These are phyloP conservation scores for Limnodromus scolopaceus DNA, from an alignment of 2,797 vertebrate species.

Conservation along the genomic window DNA sequence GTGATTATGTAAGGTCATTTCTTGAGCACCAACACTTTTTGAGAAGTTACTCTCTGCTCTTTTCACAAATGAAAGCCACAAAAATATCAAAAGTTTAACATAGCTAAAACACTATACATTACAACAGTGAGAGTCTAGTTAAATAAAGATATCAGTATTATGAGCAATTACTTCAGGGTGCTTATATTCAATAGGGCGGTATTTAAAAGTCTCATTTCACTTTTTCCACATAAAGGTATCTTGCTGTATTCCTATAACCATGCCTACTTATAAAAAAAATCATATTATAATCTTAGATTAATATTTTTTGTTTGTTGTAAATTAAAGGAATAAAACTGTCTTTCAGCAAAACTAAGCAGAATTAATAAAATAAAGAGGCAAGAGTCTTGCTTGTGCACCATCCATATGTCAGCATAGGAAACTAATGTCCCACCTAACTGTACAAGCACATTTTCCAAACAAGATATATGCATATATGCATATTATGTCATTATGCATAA, in stretches of 20 bases:
- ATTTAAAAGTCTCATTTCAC: neutral
- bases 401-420: neutral
- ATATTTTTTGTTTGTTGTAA: neutral
- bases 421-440: neutral
- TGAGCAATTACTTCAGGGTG: neutral
- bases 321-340: neutral
- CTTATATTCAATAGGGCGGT: neutral
- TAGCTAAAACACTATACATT: neutral
- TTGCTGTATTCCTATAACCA: neutral
- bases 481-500: too few relatives aligned
- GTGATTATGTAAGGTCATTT: neutral
- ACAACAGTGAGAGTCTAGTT: neutral
- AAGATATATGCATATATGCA: neutral
- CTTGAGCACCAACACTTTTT: neutral
- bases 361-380: neutral
- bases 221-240: neutral
- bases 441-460: neutral
- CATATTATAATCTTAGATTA: neutral
- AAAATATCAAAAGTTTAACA: neutral
- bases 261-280: neutral
- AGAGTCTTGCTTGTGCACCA: neutral
- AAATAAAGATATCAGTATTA: neutral
- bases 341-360: neutral
- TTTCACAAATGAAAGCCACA: neutral
- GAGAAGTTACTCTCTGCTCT: neutral